phyloP scores from a whole-genome alignment of 2,888 invertebrate genomes.

The Frankliniella intonsa region DNA sequence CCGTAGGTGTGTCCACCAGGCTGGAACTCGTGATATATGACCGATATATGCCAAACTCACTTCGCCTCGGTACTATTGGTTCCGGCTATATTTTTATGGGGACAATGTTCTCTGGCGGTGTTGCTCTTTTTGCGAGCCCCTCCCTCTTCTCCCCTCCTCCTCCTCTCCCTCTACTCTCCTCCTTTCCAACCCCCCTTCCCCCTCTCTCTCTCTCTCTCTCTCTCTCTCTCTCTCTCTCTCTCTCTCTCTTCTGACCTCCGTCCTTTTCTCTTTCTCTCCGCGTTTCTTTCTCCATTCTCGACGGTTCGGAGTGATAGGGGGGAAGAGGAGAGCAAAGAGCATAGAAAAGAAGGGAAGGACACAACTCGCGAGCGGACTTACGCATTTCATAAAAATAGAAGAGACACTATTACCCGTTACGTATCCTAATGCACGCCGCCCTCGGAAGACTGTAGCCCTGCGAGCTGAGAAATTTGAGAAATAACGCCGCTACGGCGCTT shows the following conservation, averaged over 20 bases:
- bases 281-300: not conserved
- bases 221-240: constrained; percentile 34
- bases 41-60: constrained; percentile 26
- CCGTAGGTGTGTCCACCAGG: constrained; percentile 21
- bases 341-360: not conserved
- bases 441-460: too few species aligned
- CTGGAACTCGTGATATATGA: constrained; percentile 20
- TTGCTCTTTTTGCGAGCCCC: not conserved
- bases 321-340: not conserved
- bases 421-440: not conserved
- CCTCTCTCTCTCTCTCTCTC: constrained; percentile 32
- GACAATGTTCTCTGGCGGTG: constrained; percentile 28
- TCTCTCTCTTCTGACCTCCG: constrained; percentile 33
- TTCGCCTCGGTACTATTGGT: constrained; percentile 19
- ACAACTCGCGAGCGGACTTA: not conserved
- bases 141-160: constrained; percentile 29
- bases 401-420: not conserved
- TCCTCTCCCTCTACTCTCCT: constrained; percentile 30
- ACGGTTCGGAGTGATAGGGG: constrained; percentile 16
- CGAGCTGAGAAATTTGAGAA: too few species aligned
- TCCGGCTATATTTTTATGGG: constrained; percentile 26
- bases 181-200: constrained; percentile 33
- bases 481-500: too few species aligned
- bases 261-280: not conserved
- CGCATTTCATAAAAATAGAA: not conserved